These are phyloP conservation scores for Spilogale gracilis DNA, from an alignment of 2,113 vertebrate species.

Conservation along the genomic window DNA sequence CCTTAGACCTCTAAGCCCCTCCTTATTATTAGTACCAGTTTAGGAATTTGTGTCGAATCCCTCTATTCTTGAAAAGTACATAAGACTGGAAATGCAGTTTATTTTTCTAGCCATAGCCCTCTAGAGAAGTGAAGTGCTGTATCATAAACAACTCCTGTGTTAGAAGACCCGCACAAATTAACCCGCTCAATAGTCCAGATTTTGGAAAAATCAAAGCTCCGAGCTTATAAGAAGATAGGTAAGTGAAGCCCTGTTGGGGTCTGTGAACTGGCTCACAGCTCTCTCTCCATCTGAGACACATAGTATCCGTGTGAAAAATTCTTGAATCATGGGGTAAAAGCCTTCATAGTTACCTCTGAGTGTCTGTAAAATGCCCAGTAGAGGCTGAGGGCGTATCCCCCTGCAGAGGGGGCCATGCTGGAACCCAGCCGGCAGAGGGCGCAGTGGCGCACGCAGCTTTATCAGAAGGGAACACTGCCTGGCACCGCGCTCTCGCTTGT, in stretches of 20 bases:
- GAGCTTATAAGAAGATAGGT: not conserved
- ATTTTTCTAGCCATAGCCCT: not conserved
- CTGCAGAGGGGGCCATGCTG: not conserved
- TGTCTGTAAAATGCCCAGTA: not conserved
- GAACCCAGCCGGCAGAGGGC: not conserved
- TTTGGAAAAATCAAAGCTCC: not conserved
- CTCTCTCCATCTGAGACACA: not conserved
- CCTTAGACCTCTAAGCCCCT: not conserved
- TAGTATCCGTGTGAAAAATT: not conserved
- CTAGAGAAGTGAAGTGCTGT: not conserved
- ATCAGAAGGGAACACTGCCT: accelerated
- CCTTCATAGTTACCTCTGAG: not conserved
- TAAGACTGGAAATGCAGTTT: not conserved
- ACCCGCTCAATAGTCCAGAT: not conserved
- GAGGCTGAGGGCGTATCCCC: not conserved
- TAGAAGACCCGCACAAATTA: not conserved
- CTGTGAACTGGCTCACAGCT: not conserved
- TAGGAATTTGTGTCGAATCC: not conserved
- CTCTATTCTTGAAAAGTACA: not conserved
- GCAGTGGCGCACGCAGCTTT: accelerated
- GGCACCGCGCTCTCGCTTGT: not conserved
- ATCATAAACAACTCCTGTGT: not conserved
- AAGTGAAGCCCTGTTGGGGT: not conserved
- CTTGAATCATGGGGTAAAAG: not conserved
- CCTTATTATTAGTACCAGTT: not conserved